phyloP scores from a whole-genome alignment of 2,113 vertebrate genomes.

The Psammodynastes pulverulentus region DNA sequence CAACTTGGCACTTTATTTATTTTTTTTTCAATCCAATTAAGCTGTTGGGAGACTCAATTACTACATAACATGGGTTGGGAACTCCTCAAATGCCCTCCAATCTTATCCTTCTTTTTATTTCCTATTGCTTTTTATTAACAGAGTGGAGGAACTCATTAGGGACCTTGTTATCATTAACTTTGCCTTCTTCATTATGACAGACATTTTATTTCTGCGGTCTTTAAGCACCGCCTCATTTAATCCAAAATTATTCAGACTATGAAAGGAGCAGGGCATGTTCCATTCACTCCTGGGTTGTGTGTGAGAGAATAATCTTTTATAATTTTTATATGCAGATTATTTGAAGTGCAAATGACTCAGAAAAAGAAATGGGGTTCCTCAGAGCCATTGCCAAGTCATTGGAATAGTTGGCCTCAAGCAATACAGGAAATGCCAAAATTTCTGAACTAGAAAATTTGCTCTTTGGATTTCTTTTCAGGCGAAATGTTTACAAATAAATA shows the following conservation, averaged over 20 bases:
- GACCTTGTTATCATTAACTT: not conserved
- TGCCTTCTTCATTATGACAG: slow-evolving; percentile 29
- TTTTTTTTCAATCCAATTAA: not conserved
- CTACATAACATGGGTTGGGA: not conserved
- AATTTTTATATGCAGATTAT: not conserved
- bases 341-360: not conserved
- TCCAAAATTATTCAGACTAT: slow-evolving; percentile 19
- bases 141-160: not conserved
- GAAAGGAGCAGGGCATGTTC: slow-evolving; percentile 7
- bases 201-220: slow-evolving; percentile 11
- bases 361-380: slow-evolving; percentile 1
- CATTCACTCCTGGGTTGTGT: not conserved
- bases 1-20: slow-evolving; percentile 14
- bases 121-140: slow-evolving; percentile 22
- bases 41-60: slow-evolving; percentile 27
- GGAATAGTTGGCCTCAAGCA: not conserved
- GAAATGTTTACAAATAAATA: slow-evolving; percentile 30
- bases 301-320: not conserved
- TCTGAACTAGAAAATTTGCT: not conserved
- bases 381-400: not conserved
- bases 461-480: slow-evolving; percentile 17
- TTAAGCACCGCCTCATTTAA: slow-evolving; percentile 8
- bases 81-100: not conserved
- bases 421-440: not conserved
- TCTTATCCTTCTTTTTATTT: slow-evolving; percentile 2